These are phyloP conservation scores for Podarcis raffonei DNA, from an alignment of 2,113 vertebrate species.

Conservation along the genomic window DNA sequence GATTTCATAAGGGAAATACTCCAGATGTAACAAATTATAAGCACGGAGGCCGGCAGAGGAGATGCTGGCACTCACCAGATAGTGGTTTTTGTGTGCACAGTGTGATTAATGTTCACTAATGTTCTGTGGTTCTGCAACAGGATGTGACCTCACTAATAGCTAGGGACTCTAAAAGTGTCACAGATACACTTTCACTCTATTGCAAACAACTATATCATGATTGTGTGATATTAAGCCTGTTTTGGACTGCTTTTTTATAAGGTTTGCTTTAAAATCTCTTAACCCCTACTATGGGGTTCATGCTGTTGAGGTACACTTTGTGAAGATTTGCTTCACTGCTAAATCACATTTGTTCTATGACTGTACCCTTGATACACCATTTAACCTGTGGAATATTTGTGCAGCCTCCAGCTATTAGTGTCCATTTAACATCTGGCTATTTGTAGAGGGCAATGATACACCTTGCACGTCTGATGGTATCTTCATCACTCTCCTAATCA, in stretches of 20 bases:
- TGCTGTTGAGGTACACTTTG: background rate
- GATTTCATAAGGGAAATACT: constrained; percentile 19
- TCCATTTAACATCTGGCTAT: background rate
- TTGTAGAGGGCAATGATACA: background rate
- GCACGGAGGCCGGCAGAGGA: background rate
- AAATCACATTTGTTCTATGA: background rate
- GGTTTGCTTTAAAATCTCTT: background rate
- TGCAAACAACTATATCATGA: background rate
- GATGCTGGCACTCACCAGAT: background rate
- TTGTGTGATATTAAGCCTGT: background rate
- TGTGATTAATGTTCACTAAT: constrained; percentile 2
- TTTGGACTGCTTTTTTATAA: background rate
- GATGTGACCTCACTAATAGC: constrained; percentile 4
- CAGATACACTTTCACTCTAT: background rate
- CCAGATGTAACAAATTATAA: constrained; percentile 14
- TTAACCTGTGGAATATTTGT: too few species aligned
- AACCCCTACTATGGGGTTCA: background rate
- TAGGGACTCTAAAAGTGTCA: background rate
- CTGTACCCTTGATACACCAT: background rate
- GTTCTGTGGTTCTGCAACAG: background rate
- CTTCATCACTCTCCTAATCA: background rate
- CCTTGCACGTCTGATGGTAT: background rate
- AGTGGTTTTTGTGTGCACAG: background rate
- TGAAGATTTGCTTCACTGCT: background rate
- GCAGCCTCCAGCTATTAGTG: background rate